Evolutionary conservation across 2,113 vertebrate species (phyloP).

Genomic region (Salvelinus fontinalis): DNA sequence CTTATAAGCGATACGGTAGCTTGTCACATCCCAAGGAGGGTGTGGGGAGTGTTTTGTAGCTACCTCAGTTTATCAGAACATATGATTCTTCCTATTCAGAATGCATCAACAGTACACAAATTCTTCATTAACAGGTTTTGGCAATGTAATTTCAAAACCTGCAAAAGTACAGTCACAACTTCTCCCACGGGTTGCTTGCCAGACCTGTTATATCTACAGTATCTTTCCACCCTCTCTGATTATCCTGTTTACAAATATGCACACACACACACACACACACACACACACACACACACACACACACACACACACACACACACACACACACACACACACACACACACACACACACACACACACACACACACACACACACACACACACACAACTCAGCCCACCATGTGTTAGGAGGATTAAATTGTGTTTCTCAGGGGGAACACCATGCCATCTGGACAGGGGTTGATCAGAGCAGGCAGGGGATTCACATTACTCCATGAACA

Average conservation of each 20-base stretch:
- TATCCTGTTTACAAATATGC: not conserved
- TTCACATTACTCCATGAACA: conserved; percentile 11
- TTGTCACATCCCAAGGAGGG: too few species aligned
- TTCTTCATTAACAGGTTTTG: too few species aligned
- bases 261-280: conserved; percentile 4
- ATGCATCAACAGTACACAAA: too few species aligned
- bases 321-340: conserved; percentile 3
- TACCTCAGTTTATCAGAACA: too few species aligned
- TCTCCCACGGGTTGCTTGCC: too few species aligned
- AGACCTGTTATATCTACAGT: not conserved
- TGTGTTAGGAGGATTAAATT: conserved; percentile 33
- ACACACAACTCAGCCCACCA: conserved; percentile 29
- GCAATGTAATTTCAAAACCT: too few species aligned
- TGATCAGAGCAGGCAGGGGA: conserved; percentile 32
- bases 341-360: conserved; percentile 1
- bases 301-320: conserved; percentile 2
- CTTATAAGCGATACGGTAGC: too few species aligned
- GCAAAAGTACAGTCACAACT: too few species aligned
- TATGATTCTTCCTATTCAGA: too few species aligned
- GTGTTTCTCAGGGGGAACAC: conserved; percentile 24
- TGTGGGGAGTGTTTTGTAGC: too few species aligned
- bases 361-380: conserved; percentile 4
- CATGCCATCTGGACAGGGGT: conserved; percentile 41
- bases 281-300: not conserved
- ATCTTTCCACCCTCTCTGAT: not conserved